Percentiles rank a stretch among this genome's conserved stretches.
phyloP scores from a whole-genome alignment of 2,888 invertebrate genomes.

The Drosophila fulvimacula region DNA sequence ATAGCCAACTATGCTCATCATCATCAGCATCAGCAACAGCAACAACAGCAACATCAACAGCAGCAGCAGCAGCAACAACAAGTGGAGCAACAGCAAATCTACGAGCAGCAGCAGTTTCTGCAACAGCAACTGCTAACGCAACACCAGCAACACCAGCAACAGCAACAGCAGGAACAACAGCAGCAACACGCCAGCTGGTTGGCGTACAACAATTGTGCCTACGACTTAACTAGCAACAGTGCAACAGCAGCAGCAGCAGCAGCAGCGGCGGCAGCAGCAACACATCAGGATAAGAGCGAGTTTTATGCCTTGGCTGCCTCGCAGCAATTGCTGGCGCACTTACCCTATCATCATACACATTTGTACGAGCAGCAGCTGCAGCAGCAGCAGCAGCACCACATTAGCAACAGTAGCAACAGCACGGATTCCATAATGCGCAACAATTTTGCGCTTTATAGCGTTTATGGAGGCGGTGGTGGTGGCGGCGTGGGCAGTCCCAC shows the following conservation, averaged over 20 bases:
- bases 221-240: constrained; percentile 63
- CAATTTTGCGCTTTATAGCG: constrained; percentile 77
- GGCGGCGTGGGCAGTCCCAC: constrained; percentile 34
- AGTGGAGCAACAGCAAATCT: constrained; percentile 62
- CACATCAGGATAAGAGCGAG: constrained; percentile 56
- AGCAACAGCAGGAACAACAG: constrained; percentile 68
- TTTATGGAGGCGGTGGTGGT: constrained; percentile 59
- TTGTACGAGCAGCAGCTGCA: constrained; percentile 64
- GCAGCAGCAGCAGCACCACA: constrained; percentile 38
- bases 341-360: constrained; percentile 58
- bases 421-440: constrained; percentile 82
- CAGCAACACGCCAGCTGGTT: constrained; percentile 61
- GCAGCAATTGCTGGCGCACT: constrained; percentile 67
- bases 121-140: constrained; percentile 68
- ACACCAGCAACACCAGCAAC: constrained; percentile 65
- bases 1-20: constrained; percentile 78
- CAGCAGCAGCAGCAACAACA: constrained; percentile 44
- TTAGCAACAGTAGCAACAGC: constrained; percentile 52
- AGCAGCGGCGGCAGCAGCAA: constrained; percentile 47
- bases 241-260: constrained; percentile 45
- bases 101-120: constrained; percentile 64
- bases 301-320: constrained; percentile 65
- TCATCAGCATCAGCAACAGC: constrained; percentile 65
- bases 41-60: constrained; percentile 59
- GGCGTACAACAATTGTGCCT: constrained; percentile 57